A percentile compares a stretch with the other conserved stretches of the same genome.
Evolutionary conservation across 2,888 invertebrate species (phyloP).

Genomic region (Drosophila silvestris): DNA sequence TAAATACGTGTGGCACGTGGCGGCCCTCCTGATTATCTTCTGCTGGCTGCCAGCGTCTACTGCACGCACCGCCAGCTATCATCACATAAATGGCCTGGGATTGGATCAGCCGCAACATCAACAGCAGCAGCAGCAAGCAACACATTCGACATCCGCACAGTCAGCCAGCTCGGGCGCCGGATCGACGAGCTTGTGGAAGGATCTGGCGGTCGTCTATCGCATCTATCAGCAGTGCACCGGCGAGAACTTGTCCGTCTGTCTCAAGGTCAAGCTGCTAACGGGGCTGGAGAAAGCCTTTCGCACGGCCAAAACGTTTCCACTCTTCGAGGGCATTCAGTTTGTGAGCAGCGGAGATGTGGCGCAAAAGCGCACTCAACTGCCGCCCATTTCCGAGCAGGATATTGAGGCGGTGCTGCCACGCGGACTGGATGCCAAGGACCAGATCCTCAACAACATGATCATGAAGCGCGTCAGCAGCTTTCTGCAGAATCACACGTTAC

Average conservation of each 20-base stretch:
- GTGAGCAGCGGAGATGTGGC: conserved; percentile 87
- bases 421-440: conserved; percentile 89
- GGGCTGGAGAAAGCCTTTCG: conserved; percentile 91
- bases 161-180: conserved; percentile 26
- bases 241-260: conserved; percentile 88
- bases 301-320: conserved; percentile 87
- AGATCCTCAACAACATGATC: conserved; percentile 91
- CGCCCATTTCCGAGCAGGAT: conserved; percentile 86
- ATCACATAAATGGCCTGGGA: conserved; percentile 65
- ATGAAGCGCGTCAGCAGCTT: conserved; percentile 90
- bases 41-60: conserved; percentile 63
- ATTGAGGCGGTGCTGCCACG: conserved; percentile 91
- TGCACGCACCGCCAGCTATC: conserved; percentile 74
- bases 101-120: conserved; percentile 32
- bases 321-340: conserved; percentile 91
- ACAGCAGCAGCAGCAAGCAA: conserved; percentile 20
- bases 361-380: conserved; percentile 41
- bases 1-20: conserved; percentile 81
- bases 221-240: conserved; percentile 93
- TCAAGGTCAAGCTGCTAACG: conserved; percentile 92
- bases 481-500: conserved; percentile 92
- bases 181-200: conserved; percentile 84
- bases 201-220: conserved; percentile 90
- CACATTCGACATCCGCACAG: conserved; percentile 13
- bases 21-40: conserved; percentile 72